Conservation (phyloP, 2,888 invertebrate species). For the Erynnis tages region DNA sequence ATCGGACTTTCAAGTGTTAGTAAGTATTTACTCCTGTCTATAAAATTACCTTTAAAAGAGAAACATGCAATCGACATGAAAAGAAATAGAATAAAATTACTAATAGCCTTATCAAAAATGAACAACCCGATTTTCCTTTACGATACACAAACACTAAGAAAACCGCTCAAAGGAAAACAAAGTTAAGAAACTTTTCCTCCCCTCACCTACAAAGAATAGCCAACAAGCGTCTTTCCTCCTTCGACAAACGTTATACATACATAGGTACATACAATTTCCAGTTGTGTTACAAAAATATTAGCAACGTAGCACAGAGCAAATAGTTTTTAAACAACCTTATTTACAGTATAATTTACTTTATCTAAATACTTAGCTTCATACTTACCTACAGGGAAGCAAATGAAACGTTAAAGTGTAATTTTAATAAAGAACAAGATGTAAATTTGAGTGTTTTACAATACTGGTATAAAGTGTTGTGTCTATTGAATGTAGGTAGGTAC, state of each 20-base stretch:
- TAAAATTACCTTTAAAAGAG: neutral
- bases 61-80: too few relatives aligned
- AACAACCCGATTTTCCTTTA: slow-evolving; percentile 1
- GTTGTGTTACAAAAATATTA: neutral
- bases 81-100: too few relatives aligned
- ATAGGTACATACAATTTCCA: neutral
- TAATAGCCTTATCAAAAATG: slow-evolving; percentile 12
- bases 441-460: too few relatives aligned
- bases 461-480: too few relatives aligned
- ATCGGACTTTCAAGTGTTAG: slow-evolving; percentile 47
- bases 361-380: too few relatives aligned
- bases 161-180: slow-evolving; percentile 3
- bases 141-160: neutral
- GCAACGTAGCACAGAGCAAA: too few relatives aligned
- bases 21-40: slow-evolving; percentile 36
- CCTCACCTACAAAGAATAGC: neutral
- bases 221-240: neutral
- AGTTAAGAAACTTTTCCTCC: neutral
- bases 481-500: too few relatives aligned
- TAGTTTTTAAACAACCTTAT: too few relatives aligned
- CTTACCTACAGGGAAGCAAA: too few relatives aligned
- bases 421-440: too few relatives aligned
- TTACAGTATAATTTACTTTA: too few relatives aligned
- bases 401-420: too few relatives aligned
- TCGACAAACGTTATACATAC: neutral